These are phyloP conservation scores for Drosophila peninsularis DNA, from an alignment of 2,888 invertebrate genomes.

Conservation along the genomic window DNA sequence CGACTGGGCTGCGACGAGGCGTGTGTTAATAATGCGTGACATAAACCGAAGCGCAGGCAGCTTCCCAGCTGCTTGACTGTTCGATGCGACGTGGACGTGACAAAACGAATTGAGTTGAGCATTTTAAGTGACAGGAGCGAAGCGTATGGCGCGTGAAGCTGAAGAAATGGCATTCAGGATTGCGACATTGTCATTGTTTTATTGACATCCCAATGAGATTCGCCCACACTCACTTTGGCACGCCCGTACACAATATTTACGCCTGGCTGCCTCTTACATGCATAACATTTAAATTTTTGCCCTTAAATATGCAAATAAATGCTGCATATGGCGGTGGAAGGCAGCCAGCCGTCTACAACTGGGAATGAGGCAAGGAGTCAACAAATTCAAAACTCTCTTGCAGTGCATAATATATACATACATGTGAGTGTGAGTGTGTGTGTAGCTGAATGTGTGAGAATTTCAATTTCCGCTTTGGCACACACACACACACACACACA, in stretches of 20 bases:
- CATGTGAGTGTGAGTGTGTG: slow-evolving; percentile 14
- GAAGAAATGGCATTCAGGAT: slow-evolving; percentile 35
- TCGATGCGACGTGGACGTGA: slow-evolving; percentile 62
- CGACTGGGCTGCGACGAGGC: slow-evolving; percentile 46
- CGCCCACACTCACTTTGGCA: not conserved
- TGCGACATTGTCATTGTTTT: slow-evolving; percentile 73
- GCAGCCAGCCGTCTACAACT: slow-evolving; percentile 19
- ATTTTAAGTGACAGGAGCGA: slow-evolving; percentile 70
- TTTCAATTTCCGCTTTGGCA: slow-evolving; percentile 69
- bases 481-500: slow-evolving; percentile 1
- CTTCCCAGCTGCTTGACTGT: slow-evolving; percentile 47
- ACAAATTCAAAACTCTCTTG: slow-evolving; percentile 44
- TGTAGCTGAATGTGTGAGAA: slow-evolving; percentile 58
- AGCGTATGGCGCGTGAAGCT: slow-evolving; percentile 25
- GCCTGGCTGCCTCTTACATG: slow-evolving; percentile 41
- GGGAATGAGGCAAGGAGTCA: slow-evolving; percentile 24
- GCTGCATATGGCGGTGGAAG: slow-evolving; percentile 30
- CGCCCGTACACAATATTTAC: slow-evolving; percentile 6
- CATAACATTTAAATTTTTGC: slow-evolving; percentile 67
- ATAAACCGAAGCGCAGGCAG: slow-evolving; percentile 65
- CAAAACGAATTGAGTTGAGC: slow-evolving; percentile 76
- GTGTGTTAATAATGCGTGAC: slow-evolving; percentile 80
- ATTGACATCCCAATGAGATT: slow-evolving; percentile 52
- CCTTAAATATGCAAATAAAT: slow-evolving; percentile 76
- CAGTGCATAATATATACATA: slow-evolving; percentile 19